Conservation (phyloP, 2,888 invertebrate genomes). For the Agonopterix alstromeriana region DNA sequence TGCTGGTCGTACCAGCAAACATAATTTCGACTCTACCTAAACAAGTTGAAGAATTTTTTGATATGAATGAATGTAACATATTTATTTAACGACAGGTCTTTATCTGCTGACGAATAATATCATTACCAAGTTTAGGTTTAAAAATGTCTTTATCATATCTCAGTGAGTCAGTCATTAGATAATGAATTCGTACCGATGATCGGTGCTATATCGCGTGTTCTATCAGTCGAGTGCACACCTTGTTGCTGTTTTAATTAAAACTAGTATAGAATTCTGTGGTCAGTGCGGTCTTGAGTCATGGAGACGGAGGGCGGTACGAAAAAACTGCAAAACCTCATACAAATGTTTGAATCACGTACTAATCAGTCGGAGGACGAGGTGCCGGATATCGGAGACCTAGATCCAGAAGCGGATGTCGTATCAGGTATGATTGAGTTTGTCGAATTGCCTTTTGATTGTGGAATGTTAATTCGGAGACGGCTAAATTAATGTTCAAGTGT, state of each 20-base stretch:
- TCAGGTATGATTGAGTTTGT: constrained; percentile 23
- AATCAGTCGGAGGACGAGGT: constrained; percentile 30
- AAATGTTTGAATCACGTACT: constrained; percentile 53
- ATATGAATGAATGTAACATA: too few relatives aligned
- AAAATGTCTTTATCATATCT: constrained; percentile 46
- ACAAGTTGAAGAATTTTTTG: too few relatives aligned
- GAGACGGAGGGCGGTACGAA: constrained; percentile 1
- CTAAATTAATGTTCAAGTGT: too few relatives aligned
- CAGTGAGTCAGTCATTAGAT: constrained; percentile 33
- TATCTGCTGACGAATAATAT: background rate
- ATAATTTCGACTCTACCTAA: too few relatives aligned
- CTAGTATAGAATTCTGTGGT: background rate
- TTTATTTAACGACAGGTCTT: background rate
- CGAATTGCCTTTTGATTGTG: background rate
- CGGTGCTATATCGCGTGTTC: background rate
- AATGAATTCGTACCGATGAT: constrained; percentile 17
- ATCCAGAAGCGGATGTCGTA: constrained; percentile 26
- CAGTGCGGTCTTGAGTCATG: background rate
- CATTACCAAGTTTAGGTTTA: background rate
- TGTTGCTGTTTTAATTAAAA: background rate
- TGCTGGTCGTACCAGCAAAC: too few relatives aligned
- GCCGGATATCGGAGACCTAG: constrained; percentile 27
- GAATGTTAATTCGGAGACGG: too few relatives aligned
- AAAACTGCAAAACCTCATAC: constrained; percentile 52
- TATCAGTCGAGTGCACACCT: background rate